A percentile compares a stretch with the other conserved stretches of the same genome.
phyloP scores from a whole-genome alignment of 2,797 vertebrate genomes.

The Pteronotus mesoamericanus region DNA sequence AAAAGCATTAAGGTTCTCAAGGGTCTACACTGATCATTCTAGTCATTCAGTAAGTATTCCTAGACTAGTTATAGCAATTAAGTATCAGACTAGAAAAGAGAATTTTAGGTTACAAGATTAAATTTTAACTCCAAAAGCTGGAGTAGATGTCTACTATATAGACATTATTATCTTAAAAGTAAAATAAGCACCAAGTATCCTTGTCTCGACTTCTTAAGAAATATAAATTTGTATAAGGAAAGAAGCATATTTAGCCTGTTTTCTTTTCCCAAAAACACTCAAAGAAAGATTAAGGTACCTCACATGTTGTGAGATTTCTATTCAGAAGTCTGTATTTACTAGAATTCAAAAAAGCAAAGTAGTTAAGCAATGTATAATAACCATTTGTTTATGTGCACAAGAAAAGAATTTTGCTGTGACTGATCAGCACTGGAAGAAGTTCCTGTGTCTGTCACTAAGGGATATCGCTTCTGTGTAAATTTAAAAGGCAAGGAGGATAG shows the following conservation, averaged over 20 bases:
- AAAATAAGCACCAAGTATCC: constrained; percentile 5
- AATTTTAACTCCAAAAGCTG: background rate
- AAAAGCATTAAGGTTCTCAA: background rate
- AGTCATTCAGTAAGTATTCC: background rate
- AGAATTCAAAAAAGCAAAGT: background rate
- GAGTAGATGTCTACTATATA: background rate
- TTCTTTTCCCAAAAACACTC: background rate
- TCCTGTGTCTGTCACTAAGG: background rate
- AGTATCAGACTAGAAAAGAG: background rate
- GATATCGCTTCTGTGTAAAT: background rate
- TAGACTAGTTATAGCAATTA: background rate
- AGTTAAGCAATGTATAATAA: background rate
- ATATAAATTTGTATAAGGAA: constrained; percentile 10
- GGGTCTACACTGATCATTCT: background rate
- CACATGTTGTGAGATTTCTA: background rate
- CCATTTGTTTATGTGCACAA: background rate
- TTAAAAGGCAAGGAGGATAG: too few relatives aligned
- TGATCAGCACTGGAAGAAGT: background rate
- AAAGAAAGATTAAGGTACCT: background rate
- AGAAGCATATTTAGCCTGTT: background rate
- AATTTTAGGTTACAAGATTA: constrained; percentile 2
- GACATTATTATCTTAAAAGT: constrained; percentile 11
- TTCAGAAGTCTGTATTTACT: background rate
- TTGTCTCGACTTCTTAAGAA: background rate
- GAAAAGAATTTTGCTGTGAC: background rate